Evolutionary conservation across 2,888 invertebrate species (phyloP), one percentile per base, ranked within the genome.

Genomic region (Drosophila melanosoma): DNA sequence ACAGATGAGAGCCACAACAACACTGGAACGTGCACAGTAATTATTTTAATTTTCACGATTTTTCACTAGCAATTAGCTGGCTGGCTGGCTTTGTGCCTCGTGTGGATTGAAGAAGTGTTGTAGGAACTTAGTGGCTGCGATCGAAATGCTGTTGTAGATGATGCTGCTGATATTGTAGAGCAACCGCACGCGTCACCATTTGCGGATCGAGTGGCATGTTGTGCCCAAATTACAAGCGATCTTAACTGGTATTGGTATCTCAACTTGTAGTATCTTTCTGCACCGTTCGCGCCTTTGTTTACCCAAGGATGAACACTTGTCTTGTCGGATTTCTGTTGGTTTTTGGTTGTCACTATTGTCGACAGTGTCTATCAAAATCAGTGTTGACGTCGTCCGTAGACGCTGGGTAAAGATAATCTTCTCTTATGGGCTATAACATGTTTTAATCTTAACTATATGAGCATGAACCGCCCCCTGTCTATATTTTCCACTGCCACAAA

Each of bases 201-300:
- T 77, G 79, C 77, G 68, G 65, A 66, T 70, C 82, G 77, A 91
- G 80, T 90, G 90, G 69, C 90, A 83, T 83, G 72, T 57, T 79
- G 73, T 76, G 76, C 62, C 64, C 60, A 57, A 74, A 49, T 49
- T 57, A 73, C 79, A 15, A 29, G 65, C 57, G 74, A 83, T 91
- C 87, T 90, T 89, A 90, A 90, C 87, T 78, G 79, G 79, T 57
- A 68, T 71, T 33, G 26, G 10, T 58, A 40, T 36, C 20, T 38
- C 35, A 4, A 58, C 29, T n/a, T 45, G 20, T 8, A 1, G 49
- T 70, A 70, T 49, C 49, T 29, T 60, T 35, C 26, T 60, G 10
- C 6, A 15, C 33, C 54, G 33, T 12, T 12, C 26, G n/a, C 38
- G 26, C 20, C 35, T 54, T 33, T 59, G n/a, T 36, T 54, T 57